Percentiles rank a stretch among this genome's conserved stretches.
Evolutionary conservation across 53 echinoderm and acorn worm genomes (phyloP).

Genomic region (Stichopus horrens): DNA sequence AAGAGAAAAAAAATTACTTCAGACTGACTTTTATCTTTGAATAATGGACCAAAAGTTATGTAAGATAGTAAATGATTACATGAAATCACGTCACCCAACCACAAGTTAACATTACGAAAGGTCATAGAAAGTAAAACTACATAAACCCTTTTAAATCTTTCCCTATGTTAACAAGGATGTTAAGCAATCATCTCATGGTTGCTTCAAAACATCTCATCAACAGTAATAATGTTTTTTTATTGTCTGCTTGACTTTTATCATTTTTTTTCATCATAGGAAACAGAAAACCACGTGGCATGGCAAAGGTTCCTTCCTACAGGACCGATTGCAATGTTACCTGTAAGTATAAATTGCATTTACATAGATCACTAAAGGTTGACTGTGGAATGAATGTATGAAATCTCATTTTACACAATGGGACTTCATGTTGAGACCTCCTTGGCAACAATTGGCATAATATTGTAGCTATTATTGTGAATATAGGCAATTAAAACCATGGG

Average conservation of each 20-base stretch:
- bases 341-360: conserved; percentile 54
- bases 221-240: not conserved
- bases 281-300: conserved; percentile 97
- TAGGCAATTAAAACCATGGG: too few species aligned
- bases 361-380: not conserved
- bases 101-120: too few species aligned
- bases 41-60: not conserved
- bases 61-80: too few species aligned
- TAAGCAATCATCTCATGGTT: not conserved
- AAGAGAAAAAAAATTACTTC: too few species aligned
- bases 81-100: too few species aligned
- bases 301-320: conserved; percentile 92
- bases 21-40: too few species aligned
- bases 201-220: not conserved
- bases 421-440: too few species aligned
- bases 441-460: too few species aligned
- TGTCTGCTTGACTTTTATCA: not conserved
- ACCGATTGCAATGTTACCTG: conserved; percentile 94
- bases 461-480: too few species aligned
- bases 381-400: not conserved
- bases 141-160: too few species aligned
- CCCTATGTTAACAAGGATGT: too few species aligned
- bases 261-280: conserved; percentile 59
- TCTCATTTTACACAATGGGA: not conserved
- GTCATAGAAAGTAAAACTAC: too few species aligned